These are phyloP conservation scores for Entomobrya multifasciata DNA, from an alignment of 2,888 invertebrate genomes.

Conservation along the genomic window DNA sequence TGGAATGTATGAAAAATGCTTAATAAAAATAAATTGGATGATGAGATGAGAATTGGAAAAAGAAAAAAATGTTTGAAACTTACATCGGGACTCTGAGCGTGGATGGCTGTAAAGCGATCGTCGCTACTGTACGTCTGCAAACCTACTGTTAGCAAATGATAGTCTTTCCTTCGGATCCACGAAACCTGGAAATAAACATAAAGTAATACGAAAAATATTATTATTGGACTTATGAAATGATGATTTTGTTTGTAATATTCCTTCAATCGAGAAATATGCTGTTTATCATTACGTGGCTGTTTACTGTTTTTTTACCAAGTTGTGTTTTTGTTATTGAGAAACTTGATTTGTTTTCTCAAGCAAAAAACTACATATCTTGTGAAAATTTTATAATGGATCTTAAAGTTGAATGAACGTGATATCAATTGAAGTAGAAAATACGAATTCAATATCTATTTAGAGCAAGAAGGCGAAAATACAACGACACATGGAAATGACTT, in stretches of 20 bases:
- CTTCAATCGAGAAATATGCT: neutral
- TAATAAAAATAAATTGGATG: neutral
- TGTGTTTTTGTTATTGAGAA: too few species aligned
- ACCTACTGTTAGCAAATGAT: conserved; percentile 86
- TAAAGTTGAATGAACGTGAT: too few species aligned
- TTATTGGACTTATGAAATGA: neutral
- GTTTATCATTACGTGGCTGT: too few species aligned
- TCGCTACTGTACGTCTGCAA: conserved; percentile 86
- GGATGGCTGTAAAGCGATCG: conserved; percentile 85
- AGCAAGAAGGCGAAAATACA: too few species aligned
- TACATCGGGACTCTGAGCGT: conserved; percentile 85
- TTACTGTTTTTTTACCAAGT: too few species aligned
- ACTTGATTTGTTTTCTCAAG: too few species aligned
- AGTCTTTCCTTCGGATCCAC: conserved; percentile 86
- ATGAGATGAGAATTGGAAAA: neutral
- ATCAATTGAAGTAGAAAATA: too few species aligned
- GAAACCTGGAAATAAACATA: conserved; percentile 84
- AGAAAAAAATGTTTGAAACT: conserved; percentile 58
- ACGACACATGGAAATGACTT: too few species aligned
- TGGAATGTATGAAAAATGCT: neutral
- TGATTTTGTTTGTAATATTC: neutral
- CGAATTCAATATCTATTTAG: too few species aligned
- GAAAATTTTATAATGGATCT: too few species aligned
- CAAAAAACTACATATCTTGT: too few species aligned
- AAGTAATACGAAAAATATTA: neutral